Evolutionary conservation across 1,140 invertebrate genomes (phyloP).

Genomic region (Anastrepha ludens): DNA sequence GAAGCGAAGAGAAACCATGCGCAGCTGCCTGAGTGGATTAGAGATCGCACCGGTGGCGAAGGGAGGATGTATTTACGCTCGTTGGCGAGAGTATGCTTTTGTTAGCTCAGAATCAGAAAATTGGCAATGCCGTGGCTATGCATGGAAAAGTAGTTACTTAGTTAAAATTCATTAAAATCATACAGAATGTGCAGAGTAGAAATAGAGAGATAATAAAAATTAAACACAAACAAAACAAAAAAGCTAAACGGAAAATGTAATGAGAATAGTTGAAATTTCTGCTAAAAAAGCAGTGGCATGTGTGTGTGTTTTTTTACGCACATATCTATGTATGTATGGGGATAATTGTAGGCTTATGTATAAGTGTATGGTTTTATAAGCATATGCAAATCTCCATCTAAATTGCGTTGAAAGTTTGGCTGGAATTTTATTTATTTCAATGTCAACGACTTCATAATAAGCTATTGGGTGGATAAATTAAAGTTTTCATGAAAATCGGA

Average conservation of each 20-base stretch:
- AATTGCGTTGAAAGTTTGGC: slow-evolving; percentile 15
- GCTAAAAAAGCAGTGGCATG: too few relatives aligned
- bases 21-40: slow-evolving; percentile 3
- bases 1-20: slow-evolving; percentile 22
- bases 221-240: slow-evolving; percentile 20
- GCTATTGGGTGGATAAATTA: background rate
- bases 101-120: slow-evolving; percentile 3
- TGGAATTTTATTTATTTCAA: slow-evolving; percentile 30
- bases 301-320: background rate
- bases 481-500: slow-evolving; percentile 15
- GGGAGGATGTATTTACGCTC: background rate
- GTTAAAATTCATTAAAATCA: slow-evolving; percentile 29
- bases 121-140: background rate
- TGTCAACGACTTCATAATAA: slow-evolving; percentile 35
- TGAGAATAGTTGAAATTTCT: background rate
- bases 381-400: slow-evolving; percentile 34
- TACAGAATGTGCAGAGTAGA: slow-evolving; percentile 14
- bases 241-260: background rate
- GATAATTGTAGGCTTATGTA: background rate
- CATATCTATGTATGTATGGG: background rate
- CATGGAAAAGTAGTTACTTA: slow-evolving; percentile 26
- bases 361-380: background rate
- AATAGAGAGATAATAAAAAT: background rate
- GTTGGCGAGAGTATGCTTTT: background rate
- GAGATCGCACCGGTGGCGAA: background rate